Evolutionary conservation across 2,888 invertebrate genomes (phyloP).

Genomic region (Pyrochroa serraticornis): DNA sequence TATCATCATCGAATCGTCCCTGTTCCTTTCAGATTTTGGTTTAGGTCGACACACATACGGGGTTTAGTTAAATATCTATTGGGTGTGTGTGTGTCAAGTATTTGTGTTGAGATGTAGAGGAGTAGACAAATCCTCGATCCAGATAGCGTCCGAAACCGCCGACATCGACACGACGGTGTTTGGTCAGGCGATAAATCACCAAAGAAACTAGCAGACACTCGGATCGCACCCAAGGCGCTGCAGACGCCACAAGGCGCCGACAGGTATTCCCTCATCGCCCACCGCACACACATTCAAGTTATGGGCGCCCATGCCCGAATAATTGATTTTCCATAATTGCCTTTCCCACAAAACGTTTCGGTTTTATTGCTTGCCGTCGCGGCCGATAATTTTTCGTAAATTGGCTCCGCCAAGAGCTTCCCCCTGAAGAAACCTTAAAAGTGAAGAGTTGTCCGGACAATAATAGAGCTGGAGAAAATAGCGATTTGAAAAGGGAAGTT

Average conservation of each 20-base stretch:
- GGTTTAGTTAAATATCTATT: too few species aligned
- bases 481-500: too few species aligned
- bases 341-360: neutral
- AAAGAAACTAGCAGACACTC: constrained; percentile 32
- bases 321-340: constrained; percentile 22
- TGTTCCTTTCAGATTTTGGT: too few species aligned
- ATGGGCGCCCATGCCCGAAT: constrained; percentile 7
- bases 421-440: too few species aligned
- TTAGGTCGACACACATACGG: too few species aligned
- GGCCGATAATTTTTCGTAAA: too few species aligned
- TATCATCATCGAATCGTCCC: too few species aligned
- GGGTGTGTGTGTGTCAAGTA: neutral
- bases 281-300: neutral
- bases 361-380: too few species aligned
- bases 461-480: too few species aligned
- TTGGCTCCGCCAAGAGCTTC: too few species aligned
- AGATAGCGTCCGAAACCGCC: constrained; percentile 10
- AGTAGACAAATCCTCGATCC: constrained; percentile 18
- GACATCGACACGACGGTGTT: constrained; percentile 24
- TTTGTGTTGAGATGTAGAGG: constrained; percentile 17
- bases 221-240: constrained; percentile 46
- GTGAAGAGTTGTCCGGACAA: too few species aligned
- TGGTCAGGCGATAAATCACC: constrained; percentile 43
- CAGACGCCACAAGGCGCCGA: constrained; percentile 45
- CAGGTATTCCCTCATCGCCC: constrained; percentile 32